A percentile compares a stretch with the other conserved stretches of the same genome.
phyloP scores from a whole-genome alignment of 1,140 invertebrate genomes.

The Saxidomus purpurata region DNA sequence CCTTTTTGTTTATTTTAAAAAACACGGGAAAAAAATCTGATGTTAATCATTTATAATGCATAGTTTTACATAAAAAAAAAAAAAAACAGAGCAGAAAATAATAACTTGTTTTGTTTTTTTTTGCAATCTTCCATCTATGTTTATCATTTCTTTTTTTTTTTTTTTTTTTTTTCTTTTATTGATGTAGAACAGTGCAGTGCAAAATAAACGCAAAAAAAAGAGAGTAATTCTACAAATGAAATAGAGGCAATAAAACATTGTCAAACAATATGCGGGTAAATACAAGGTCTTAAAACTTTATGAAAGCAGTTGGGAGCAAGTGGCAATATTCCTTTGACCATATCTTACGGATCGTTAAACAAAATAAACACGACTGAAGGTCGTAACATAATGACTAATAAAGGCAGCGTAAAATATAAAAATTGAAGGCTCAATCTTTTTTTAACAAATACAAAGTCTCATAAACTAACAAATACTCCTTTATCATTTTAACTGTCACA shows the following conservation, averaged over 20 bases:
- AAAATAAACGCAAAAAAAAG: neutral
- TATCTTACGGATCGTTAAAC: constrained; percentile 5
- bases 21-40: too few species aligned
- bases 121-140: too few species aligned
- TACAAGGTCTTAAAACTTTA: constrained; percentile 35
- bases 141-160: too few species aligned
- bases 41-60: too few species aligned
- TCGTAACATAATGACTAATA: neutral
- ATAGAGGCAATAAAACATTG: neutral
- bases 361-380: constrained; percentile 3
- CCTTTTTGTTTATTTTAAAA: too few species aligned
- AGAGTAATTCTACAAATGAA: too few species aligned
- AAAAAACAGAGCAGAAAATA: too few species aligned
- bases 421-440: neutral
- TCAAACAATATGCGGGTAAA: constrained; percentile 30
- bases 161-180: too few species aligned
- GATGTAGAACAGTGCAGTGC: too few species aligned
- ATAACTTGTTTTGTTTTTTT: too few species aligned
- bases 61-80: too few species aligned
- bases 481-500: neutral
- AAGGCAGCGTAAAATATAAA: too few species aligned
- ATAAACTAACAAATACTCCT: neutral
- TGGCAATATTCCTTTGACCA: constrained; percentile 28
- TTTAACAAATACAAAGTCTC: neutral
- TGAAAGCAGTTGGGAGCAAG: constrained; percentile 8